Evolutionary conservation across 2,797 vertebrate genomes (phyloP).

Genomic region (Leucoraja ocellata): DNA sequence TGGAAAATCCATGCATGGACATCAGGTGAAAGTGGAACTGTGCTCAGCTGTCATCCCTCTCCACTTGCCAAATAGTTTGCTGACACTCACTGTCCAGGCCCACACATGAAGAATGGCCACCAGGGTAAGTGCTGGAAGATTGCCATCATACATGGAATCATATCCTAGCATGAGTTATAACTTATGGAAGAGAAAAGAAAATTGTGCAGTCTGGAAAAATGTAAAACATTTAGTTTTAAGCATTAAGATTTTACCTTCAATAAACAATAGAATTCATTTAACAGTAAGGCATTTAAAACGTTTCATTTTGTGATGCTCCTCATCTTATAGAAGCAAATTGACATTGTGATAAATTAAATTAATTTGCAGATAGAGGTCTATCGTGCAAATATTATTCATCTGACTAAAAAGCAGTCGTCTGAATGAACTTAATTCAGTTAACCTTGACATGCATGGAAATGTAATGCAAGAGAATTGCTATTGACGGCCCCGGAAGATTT

Average conservation of each 20-base stretch:
- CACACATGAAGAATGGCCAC: constrained; percentile 29
- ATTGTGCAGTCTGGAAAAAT: neutral
- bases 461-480: constrained; percentile 64
- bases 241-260: neutral
- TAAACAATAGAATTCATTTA: neutral
- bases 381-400: neutral
- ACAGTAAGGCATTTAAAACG: neutral
- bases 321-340: neutral
- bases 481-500: constrained; percentile 84
- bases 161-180: neutral
- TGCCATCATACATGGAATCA: neutral
- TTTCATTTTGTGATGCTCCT: neutral
- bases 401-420: neutral
- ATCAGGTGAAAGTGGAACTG: neutral
- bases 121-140: neutral
- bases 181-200: neutral
- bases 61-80: constrained; percentile 8
- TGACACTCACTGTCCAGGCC: constrained; percentile 25
- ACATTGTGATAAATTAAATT: neutral
- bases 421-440: constrained; percentile 17
- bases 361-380: constrained; percentile 2
- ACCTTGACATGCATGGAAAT: constrained; percentile 15
- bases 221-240: neutral
- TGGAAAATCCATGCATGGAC: neutral
- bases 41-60: constrained; percentile 13